A percentile compares a stretch with the other conserved stretches of the same genome.
These are phyloP conservation scores for Charanyca ferruginea DNA, from an alignment of 2,888 invertebrate genomes.

Conservation along the genomic window DNA sequence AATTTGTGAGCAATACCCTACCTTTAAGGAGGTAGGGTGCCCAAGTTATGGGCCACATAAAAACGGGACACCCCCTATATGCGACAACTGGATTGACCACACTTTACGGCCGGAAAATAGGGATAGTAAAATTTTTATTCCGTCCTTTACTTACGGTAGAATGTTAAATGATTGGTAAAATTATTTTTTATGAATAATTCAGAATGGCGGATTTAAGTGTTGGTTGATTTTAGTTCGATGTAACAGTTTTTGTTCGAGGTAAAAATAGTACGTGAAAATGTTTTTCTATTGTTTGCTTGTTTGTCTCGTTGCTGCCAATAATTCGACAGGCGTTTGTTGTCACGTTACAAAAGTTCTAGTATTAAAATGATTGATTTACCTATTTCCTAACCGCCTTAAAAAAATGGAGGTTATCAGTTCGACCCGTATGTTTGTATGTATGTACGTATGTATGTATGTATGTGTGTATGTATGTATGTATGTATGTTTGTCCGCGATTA, in stretches of 20 bases:
- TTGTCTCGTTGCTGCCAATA: constrained; percentile 12
- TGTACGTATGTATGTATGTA: too few species aligned
- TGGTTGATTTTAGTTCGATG: background rate
- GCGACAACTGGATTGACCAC: constrained; percentile 80
- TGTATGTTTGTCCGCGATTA: too few species aligned
- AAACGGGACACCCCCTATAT: constrained; percentile 72
- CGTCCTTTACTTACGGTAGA: constrained; percentile 68
- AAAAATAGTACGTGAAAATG: background rate
- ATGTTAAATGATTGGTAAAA: constrained; percentile 76
- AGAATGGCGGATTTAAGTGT: constrained; percentile 49
- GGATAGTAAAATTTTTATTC: constrained; percentile 78
- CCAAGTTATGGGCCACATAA: constrained; percentile 77
- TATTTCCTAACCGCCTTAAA: too few species aligned
- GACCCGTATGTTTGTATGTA: too few species aligned
- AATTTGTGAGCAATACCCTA: constrained; percentile 69
- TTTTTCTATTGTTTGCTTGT: background rate
- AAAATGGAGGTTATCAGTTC: too few species aligned
- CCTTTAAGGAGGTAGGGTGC: constrained; percentile 68
- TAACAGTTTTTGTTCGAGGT: background rate
- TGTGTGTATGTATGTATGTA: too few species aligned
- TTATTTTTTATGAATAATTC: constrained; percentile 74
- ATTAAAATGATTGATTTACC: background rate
- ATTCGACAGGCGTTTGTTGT: constrained; percentile 1
- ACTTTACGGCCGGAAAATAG: constrained; percentile 80
- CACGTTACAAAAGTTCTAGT: too few species aligned